A percentile compares a stretch with the other conserved stretches of the same genome.
Conservation (phyloP, 2,888 invertebrate species). For the Chrysina gloriosa region DNA sequence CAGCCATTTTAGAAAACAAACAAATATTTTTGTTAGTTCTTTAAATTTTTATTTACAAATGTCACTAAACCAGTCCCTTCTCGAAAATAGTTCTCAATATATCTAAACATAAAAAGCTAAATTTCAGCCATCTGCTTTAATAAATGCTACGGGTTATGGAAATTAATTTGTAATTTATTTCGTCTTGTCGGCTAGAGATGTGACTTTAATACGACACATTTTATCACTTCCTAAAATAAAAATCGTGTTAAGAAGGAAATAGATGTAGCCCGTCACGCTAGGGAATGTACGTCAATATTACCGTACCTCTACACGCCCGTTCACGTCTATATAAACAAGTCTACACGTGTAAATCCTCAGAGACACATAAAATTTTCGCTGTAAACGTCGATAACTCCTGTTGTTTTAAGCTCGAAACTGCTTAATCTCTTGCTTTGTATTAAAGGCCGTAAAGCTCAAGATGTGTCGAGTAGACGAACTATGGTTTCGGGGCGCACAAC, state of each 20-base stretch:
- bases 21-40: no score
- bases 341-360: constrained; percentile 41
- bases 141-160: neutral
- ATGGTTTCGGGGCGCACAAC: constrained; percentile 14
- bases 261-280: constrained; percentile 9
- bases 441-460: constrained; percentile 42
- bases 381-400: constrained; percentile 46
- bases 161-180: neutral
- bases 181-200: constrained; percentile 21
- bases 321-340: constrained; percentile 35
- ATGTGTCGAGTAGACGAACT: constrained; percentile 26
- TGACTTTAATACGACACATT: constrained; percentile 42
- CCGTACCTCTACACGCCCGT: constrained; percentile 11
- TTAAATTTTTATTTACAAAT: no score
- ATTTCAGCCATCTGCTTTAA: neutral
- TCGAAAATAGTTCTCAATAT: no score
- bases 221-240: constrained; percentile 45
- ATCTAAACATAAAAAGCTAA: no score
- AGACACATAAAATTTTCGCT: constrained; percentile 46
- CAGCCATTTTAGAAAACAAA: no score
- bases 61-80: no score
- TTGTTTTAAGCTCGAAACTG: constrained; percentile 43
- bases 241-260: constrained; percentile 37
- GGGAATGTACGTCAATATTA: constrained; percentile 36
- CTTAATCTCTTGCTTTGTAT: constrained; percentile 45